These are phyloP conservation scores for Drosophila pseudotalamancana DNA, from an alignment of 2,888 invertebrate genomes.

Conservation along the genomic window DNA sequence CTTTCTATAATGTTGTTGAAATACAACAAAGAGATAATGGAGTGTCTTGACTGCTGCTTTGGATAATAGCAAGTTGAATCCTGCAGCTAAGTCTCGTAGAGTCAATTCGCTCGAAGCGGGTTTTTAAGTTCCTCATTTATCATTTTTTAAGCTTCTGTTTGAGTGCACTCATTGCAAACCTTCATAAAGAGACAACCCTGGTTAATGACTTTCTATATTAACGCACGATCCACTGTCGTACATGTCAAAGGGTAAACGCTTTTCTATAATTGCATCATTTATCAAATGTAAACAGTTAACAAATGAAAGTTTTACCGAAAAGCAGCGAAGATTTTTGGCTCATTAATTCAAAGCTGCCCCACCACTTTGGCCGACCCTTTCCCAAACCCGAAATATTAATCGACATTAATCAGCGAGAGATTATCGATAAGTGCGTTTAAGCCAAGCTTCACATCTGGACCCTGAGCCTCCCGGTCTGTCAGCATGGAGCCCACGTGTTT, in stretches of 20 bases:
- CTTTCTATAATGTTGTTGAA: slow-evolving; percentile 24
- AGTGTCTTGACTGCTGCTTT: slow-evolving; percentile 43
- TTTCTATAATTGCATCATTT: slow-evolving; percentile 61
- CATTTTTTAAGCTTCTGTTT: slow-evolving; percentile 18
- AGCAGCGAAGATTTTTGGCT: slow-evolving; percentile 20
- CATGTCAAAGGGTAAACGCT: slow-evolving; percentile 23
- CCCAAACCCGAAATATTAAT: slow-evolving; percentile 52
- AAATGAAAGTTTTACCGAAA: slow-evolving; percentile 55
- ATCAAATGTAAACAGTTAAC: slow-evolving; percentile 49
- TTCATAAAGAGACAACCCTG: slow-evolving; percentile 39
- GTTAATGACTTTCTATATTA: slow-evolving; percentile 26
- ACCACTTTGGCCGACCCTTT: neutral
- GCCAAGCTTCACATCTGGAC: slow-evolving; percentile 20
- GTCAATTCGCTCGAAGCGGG: neutral
- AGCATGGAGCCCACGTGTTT: slow-evolving; percentile 50
- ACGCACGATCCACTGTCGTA: slow-evolving; percentile 17
- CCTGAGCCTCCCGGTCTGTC: slow-evolving; percentile 30
- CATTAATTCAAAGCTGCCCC: slow-evolving; percentile 49
- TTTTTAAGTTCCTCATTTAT: slow-evolving; percentile 23
- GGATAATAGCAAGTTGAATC: neutral
- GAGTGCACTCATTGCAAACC: slow-evolving; percentile 9
- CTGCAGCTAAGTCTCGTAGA: neutral
- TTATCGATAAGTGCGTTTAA: slow-evolving; percentile 73
- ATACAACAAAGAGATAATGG: slow-evolving; percentile 28
- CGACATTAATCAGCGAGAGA: slow-evolving; percentile 73